Conservation (phyloP, 2,888 invertebrate species). For the Tholera decimalis region DNA sequence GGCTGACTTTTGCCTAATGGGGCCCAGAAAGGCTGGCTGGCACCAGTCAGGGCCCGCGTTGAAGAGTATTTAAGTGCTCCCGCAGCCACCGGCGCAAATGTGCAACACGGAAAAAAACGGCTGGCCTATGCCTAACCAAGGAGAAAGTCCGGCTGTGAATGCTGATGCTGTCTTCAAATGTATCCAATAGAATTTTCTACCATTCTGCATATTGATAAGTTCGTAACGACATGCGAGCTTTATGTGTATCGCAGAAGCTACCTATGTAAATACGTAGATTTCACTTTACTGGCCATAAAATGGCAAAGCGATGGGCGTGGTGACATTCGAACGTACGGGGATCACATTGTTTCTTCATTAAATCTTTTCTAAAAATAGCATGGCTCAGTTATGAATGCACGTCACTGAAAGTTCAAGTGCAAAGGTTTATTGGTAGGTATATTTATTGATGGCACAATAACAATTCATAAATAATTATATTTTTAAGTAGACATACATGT, state of each 20-base stretch:
- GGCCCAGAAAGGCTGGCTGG: too few relatives aligned
- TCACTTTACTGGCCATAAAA: background rate
- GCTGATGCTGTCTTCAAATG: too few relatives aligned
- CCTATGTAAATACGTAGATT: background rate
- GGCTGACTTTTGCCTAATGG: too few relatives aligned
- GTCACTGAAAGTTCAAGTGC: background rate
- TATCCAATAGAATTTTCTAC: background rate
- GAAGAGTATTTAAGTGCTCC: too few relatives aligned
- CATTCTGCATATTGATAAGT: background rate
- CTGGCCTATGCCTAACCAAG: too few relatives aligned
- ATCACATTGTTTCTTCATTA: slow-evolving; percentile 13
- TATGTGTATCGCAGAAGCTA: background rate
- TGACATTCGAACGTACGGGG: background rate
- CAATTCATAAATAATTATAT: too few relatives aligned
- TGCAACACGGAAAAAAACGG: too few relatives aligned
- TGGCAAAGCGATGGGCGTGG: background rate
- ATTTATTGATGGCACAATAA: too few relatives aligned
- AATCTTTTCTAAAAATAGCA: slow-evolving; percentile 3
- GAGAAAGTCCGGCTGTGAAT: too few relatives aligned
- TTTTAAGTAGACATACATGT: too few relatives aligned
- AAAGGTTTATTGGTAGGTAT: background rate
- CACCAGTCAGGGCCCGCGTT: too few relatives aligned
- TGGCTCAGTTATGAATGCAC: background rate
- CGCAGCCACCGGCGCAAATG: too few relatives aligned
- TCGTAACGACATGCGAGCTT: background rate